These are phyloP conservation scores for Siderastrea siderea DNA, from an alignment of 92 coral and sea anemone genomes.

Conservation along the genomic window DNA sequence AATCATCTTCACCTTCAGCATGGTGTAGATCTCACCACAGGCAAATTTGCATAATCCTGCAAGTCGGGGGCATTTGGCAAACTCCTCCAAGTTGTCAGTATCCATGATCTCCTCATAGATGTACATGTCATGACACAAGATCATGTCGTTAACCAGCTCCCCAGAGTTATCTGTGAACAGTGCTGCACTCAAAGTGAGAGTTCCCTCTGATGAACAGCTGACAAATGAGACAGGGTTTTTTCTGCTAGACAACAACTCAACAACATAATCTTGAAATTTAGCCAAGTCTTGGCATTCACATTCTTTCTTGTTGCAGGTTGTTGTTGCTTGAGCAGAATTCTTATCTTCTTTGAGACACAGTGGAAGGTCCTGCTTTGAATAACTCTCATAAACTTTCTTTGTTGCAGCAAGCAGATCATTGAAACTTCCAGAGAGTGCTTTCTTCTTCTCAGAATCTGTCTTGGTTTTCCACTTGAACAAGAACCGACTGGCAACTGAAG, in stretches of 20 bases:
- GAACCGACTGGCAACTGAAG: slow-evolving; percentile 34
- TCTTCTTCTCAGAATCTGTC: slow-evolving; percentile 36
- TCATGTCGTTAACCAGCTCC: slow-evolving; percentile 44
- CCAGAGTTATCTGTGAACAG: slow-evolving; percentile 31
- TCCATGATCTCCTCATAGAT: slow-evolving; percentile 45
- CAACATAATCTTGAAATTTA: slow-evolving; percentile 48
- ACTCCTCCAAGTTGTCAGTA: slow-evolving; percentile 25
- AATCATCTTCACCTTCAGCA: slow-evolving; percentile 41
- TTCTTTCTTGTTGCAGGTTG: slow-evolving; percentile 7
- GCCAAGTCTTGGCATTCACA: slow-evolving; percentile 53
- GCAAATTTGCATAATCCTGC: slow-evolving; percentile 53
- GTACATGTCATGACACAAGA: slow-evolving; percentile 47
- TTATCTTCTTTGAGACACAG: slow-evolving; percentile 5
- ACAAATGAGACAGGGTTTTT: slow-evolving; percentile 60
- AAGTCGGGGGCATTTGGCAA: slow-evolving; percentile 46
- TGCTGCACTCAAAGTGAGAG: slow-evolving; percentile 41
- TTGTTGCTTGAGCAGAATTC: neutral
- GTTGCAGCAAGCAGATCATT: slow-evolving; percentile 42
- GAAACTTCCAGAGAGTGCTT: slow-evolving; percentile 17
- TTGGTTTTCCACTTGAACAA: slow-evolving; percentile 31
- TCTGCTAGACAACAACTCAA: slow-evolving; percentile 42
- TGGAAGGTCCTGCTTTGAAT: slow-evolving; percentile 11
- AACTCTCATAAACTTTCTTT: slow-evolving; percentile 34
- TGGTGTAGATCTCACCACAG: slow-evolving; percentile 48
- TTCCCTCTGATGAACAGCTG: slow-evolving; percentile 37